A percentile compares a stretch with the other conserved stretches of the same genome.
phyloP scores from a whole-genome alignment of 1,140 invertebrate genomes.

The Phthorimaea operculella region DNA sequence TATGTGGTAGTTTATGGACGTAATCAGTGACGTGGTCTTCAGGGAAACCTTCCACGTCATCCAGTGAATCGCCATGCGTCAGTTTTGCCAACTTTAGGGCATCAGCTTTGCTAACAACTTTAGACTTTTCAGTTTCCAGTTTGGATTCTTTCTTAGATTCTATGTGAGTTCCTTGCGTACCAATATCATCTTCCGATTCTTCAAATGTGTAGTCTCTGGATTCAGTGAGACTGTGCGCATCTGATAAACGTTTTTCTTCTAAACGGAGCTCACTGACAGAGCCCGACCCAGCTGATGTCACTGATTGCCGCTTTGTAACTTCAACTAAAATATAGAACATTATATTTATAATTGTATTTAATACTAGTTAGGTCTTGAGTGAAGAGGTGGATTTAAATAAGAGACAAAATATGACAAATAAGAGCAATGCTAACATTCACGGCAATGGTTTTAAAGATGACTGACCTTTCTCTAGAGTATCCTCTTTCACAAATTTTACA shows the following conservation, averaged over 20 bases:
- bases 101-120: constrained; percentile 36
- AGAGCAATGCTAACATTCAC: neutral
- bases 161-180: constrained; percentile 50
- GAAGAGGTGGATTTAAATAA: too few relatives aligned
- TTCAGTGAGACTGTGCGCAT: constrained; percentile 63
- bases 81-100: constrained; percentile 39
- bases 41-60: constrained; percentile 65
- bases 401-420: too few relatives aligned
- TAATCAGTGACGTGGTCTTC: constrained; percentile 60
- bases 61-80: constrained; percentile 61
- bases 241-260: constrained; percentile 60
- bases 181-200: constrained; percentile 66
- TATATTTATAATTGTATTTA: neutral
- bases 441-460: neutral
- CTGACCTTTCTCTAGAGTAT: constrained; percentile 24
- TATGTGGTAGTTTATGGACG: constrained; percentile 60
- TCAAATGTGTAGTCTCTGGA: constrained; percentile 67
- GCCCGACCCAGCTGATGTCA: constrained; percentile 55
- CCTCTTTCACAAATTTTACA: constrained; percentile 29
- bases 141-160: constrained; percentile 40
- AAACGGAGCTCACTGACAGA: constrained; percentile 50
- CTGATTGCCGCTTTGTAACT: constrained; percentile 47
- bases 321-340: constrained; percentile 25
- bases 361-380: too few relatives aligned
- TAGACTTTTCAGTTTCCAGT: constrained; percentile 26